A percentile compares a stretch with the other conserved stretches of the same genome.
These are phyloP conservation scores for Alcedo atthis DNA, from an alignment of 2,797 vertebrate genomes.

Conservation along the genomic window DNA sequence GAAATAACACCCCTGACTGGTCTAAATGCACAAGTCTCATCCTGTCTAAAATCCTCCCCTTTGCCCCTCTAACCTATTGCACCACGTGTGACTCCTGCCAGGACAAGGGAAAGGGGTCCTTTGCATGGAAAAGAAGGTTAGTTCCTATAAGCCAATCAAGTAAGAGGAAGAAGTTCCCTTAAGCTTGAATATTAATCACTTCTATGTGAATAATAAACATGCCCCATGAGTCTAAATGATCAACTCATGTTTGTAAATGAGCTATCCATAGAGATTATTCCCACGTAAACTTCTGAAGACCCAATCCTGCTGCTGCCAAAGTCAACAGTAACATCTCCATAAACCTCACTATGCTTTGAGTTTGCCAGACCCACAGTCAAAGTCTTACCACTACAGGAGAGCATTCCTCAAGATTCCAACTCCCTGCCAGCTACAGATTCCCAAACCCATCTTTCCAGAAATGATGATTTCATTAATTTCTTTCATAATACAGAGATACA, in stretches of 20 bases:
- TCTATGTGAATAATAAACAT: constrained; percentile 36
- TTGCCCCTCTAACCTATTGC: not conserved
- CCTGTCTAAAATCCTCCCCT: not conserved
- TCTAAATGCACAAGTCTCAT: not conserved
- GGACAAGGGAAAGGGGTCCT: not conserved
- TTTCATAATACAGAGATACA: not conserved
- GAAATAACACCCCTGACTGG: not conserved
- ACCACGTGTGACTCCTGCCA: not conserved
- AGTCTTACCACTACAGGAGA: not conserved
- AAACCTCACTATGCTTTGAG: not conserved
- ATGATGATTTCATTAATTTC: not conserved
- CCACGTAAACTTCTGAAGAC: constrained; percentile 19
- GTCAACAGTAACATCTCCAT: constrained; percentile 17
- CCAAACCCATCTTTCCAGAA: not conserved
- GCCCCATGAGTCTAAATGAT: constrained; percentile 25
- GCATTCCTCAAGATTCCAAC: not conserved
- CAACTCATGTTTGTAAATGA: constrained; percentile 54
- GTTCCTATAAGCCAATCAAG: not conserved
- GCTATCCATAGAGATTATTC: constrained; percentile 17
- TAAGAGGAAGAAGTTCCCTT: not conserved
- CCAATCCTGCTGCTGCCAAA: not conserved
- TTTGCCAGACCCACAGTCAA: not conserved
- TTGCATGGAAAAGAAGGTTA: not conserved
- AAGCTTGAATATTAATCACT: constrained; percentile 41
- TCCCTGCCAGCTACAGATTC: not conserved